phyloP scores from a whole-genome alignment of 1,140 invertebrate species.

The Calosoma granatense region DNA sequence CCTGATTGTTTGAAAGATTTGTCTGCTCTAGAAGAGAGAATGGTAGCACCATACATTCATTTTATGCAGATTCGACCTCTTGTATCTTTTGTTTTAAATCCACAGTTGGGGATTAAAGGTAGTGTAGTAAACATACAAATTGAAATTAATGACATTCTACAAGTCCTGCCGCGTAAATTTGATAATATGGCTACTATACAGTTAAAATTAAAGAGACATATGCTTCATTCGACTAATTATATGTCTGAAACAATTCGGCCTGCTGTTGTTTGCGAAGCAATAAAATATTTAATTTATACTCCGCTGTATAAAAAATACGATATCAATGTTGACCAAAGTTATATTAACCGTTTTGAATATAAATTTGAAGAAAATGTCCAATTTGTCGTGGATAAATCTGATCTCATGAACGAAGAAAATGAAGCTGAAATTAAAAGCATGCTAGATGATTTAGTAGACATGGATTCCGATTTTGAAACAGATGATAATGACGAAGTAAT shows the following conservation, averaged over 20 bases:
- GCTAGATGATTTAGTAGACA: neutral
- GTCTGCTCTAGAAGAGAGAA: too few species aligned
- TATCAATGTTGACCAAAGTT: slow-evolving; percentile 14
- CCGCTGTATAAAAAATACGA: slow-evolving; percentile 17
- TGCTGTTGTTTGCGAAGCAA: slow-evolving; percentile 14
- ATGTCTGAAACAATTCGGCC: slow-evolving; percentile 17
- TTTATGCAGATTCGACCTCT: slow-evolving; percentile 18
- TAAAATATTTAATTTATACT: slow-evolving; percentile 16
- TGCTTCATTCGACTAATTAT: slow-evolving; percentile 16
- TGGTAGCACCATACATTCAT: slow-evolving; percentile 12
- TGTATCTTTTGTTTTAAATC: slow-evolving; percentile 16
- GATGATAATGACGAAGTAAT: too few species aligned
- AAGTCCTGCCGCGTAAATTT: slow-evolving; percentile 17
- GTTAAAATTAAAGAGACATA: slow-evolving; percentile 18
- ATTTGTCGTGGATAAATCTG: neutral
- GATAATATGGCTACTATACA: slow-evolving; percentile 18
- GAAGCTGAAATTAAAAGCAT: neutral
- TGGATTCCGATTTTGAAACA: too few species aligned
- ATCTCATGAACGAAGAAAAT: neutral
- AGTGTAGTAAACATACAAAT: slow-evolving; percentile 18
- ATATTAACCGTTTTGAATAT: slow-evolving; percentile 15
- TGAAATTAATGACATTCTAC: slow-evolving; percentile 19
- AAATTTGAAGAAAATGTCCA: neutral
- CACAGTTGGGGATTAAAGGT: slow-evolving; percentile 18
- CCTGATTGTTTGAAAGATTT: slow-evolving; percentile 13